Evolutionary conservation across 2,113 vertebrate genomes (phyloP).

Genomic region (Noctilio leporinus): DNA sequence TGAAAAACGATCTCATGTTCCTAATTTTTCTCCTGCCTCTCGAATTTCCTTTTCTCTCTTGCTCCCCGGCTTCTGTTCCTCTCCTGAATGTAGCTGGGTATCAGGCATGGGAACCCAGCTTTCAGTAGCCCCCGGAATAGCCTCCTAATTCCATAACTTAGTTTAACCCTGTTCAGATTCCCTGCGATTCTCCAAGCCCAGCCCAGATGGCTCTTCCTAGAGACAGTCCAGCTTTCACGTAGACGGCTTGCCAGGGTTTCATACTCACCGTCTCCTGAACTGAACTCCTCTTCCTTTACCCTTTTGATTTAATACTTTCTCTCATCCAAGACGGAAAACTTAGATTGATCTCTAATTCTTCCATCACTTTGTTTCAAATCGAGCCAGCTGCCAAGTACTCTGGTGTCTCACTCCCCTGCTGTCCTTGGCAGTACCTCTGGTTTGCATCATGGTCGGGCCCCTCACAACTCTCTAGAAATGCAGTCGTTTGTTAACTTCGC

Average conservation of each 20-base stretch:
- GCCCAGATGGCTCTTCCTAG: neutral
- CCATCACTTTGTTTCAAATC: neutral
- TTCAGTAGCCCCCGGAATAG: rapidly evolving
- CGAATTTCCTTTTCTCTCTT: neutral
- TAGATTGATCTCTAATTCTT: neutral
- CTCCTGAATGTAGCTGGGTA: neutral
- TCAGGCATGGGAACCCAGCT: neutral
- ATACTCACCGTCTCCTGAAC: neutral
- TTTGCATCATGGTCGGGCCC: neutral
- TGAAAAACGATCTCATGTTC: neutral
- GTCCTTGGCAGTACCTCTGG: neutral
- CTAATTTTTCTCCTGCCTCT: neutral
- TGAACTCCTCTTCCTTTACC: neutral
- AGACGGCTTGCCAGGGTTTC: neutral
- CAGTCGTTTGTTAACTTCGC: neutral
- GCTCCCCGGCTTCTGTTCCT: neutral
- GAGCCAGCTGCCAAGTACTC: neutral
- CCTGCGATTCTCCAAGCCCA: neutral
- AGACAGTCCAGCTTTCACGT: neutral
- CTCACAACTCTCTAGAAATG: neutral
- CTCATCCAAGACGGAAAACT: neutral
- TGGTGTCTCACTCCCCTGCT: neutral
- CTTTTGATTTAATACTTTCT: neutral
- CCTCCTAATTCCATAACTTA: neutral
- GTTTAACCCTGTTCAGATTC: neutral